Evolutionary conservation across 2,797 vertebrate species (phyloP), one percentile per base, ranked within the genome.

Genomic region (Lithobates sylvaticus): DNA sequence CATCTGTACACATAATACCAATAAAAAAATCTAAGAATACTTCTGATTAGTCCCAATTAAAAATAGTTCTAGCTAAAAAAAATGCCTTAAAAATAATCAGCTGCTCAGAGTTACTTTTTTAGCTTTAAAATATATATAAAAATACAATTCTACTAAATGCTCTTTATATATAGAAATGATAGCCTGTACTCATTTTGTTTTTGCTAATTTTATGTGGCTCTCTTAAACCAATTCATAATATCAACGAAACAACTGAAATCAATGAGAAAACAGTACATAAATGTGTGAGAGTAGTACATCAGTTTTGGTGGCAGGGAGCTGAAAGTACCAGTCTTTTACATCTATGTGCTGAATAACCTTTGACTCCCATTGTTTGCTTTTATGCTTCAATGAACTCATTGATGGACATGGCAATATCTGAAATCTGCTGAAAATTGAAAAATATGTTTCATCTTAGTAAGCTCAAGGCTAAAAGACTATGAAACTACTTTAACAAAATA

Each of bases 391-490:
- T 61, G 54, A 23, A 23, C 8, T 23, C 54, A 61, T 61, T 61
- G 54, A 61, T 61, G 54, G 54, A 61, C 54, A 61, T 61, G 54
- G 54, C 54, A 61, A 61, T 61, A 61, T 61, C 54, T 61, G 54
- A 23, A 61, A 54, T 54, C 50, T 54, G 50, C 50, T 54, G 50
- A 54, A 54, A 54, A 67, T 67, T 26, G n/a, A 26, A 67, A 67
- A 67, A 67, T 67, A 67, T 67, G n/a, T 67, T 67, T 67, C 65
- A 67, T 61, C 54, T 61, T 23, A 61, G 54, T 29, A 67, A 29
- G 65, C 65, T 67, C 65, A 67, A 67, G 65, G n/a, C 65, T 67
- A 67, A 67, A 67, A 29, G 4, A 67, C 65, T 67, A 29, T 29
- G 27, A 29, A 26, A 29, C 27, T 67, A 67, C 12, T 67, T 67